phyloP scores from a whole-genome alignment of 2,113 vertebrate species.

The Onychostruthus taczanowskii region DNA sequence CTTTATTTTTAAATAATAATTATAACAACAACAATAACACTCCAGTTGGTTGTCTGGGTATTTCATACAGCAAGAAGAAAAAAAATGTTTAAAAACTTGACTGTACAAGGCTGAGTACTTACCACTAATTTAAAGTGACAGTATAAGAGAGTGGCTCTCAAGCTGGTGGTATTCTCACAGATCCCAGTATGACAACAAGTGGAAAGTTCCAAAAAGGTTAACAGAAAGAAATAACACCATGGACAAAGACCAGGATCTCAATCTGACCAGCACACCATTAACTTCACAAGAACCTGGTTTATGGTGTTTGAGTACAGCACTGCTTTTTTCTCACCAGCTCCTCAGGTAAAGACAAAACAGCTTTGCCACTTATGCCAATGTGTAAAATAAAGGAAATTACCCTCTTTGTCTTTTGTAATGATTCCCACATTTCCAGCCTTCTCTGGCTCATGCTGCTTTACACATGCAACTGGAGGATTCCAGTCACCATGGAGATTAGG shows the following conservation, averaged over 20 bases:
- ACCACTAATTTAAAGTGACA: not conserved
- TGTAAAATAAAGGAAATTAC: not conserved
- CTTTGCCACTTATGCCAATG: not conserved
- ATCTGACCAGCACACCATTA: not conserved
- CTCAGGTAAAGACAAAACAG: not conserved
- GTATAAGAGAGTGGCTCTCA: not conserved
- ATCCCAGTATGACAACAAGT: not conserved
- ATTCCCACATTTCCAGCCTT: not conserved
- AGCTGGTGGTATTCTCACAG: not conserved
- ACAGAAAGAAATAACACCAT: not conserved
- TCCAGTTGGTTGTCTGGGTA: not conserved
- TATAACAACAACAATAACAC: not conserved
- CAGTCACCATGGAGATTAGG: constrained; percentile 30
- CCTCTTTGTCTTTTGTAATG: not conserved
- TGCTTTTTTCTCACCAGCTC: not conserved
- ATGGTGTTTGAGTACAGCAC: not conserved
- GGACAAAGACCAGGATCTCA: not conserved
- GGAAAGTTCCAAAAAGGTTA: not conserved
- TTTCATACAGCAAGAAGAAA: not conserved
- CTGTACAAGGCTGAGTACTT: not conserved
- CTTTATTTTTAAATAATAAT: not conserved
- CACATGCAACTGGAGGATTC: not conserved
- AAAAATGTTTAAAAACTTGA: not conserved
- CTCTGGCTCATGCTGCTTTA: not conserved
- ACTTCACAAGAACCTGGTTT: not conserved